Evolutionary conservation across 2,888 invertebrate species (phyloP).

Genomic region (Incurvaria masculella): DNA sequence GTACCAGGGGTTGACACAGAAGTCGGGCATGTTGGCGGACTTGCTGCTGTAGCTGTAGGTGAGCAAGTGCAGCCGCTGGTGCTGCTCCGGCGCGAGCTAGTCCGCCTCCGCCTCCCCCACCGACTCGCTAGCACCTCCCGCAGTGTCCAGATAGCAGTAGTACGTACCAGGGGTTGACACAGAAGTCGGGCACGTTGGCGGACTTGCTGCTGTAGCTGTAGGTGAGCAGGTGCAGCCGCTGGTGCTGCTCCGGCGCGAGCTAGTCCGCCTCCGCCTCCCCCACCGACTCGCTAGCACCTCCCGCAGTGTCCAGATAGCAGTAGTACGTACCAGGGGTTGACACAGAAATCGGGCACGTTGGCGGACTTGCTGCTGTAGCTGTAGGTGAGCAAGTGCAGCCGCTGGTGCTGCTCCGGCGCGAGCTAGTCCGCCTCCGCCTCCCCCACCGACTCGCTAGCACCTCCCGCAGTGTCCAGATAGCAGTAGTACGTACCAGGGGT

Average conservation of each 20-base stretch:
- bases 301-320: neutral
- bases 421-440: constrained; percentile 60
- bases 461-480: neutral
- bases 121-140: too few species aligned
- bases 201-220: constrained; percentile 80
- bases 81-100: constrained; percentile 75
- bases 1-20: constrained; percentile 88
- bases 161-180: constrained; percentile 81
- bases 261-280: constrained; percentile 44
- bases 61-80: constrained; percentile 84
- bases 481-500: constrained; percentile 66
- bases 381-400: constrained; percentile 84
- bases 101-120: constrained; percentile 25
- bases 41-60: constrained; percentile 82
- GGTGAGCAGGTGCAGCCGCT: constrained; percentile 83
- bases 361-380: constrained; percentile 74
- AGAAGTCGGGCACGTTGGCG: constrained; percentile 80
- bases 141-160: neutral
- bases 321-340: constrained; percentile 73
- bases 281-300: neutral
- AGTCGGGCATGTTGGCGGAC: constrained; percentile 77
- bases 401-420: constrained; percentile 80
- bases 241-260: constrained; percentile 77
- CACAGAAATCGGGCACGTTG: constrained; percentile 85
- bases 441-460: neutral